A percentile compares a stretch with the other conserved stretches of the same genome.
Conservation (phyloP, 37 sponge, comb jelly and placozoan genomes). For the Oscarella lobularis region DNA sequence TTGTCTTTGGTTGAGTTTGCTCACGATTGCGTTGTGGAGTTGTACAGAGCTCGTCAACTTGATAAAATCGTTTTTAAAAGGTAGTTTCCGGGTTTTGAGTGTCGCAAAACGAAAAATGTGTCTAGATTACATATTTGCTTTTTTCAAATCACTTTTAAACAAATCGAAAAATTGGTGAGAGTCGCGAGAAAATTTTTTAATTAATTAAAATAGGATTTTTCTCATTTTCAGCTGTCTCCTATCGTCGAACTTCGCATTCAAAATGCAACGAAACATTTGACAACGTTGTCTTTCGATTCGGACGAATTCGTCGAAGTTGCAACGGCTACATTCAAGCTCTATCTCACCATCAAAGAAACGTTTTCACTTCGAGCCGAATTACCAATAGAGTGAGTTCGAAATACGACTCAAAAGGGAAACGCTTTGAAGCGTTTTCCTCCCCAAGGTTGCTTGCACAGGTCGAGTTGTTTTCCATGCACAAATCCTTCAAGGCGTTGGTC, state of each 20-base stretch:
- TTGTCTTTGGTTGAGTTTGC: neutral
- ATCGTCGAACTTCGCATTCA: neutral
- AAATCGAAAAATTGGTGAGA: too few relatives aligned
- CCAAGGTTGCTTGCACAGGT: too few relatives aligned
- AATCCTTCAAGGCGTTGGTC: constrained; percentile 32
- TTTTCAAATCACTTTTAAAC: too few relatives aligned
- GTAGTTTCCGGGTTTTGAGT: too few relatives aligned
- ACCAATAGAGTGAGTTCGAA: neutral
- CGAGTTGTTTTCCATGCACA: constrained; percentile 5
- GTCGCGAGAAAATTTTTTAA: too few relatives aligned
- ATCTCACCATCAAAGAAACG: constrained; percentile 6
- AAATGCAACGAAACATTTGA: too few relatives aligned
- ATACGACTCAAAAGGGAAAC: neutral
- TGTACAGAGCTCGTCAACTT: neutral
- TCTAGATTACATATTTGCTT: too few relatives aligned
- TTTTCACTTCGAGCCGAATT: neutral
- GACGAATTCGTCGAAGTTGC: neutral
- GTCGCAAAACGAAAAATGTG: too few relatives aligned
- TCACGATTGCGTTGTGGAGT: neutral
- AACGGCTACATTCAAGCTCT: neutral
- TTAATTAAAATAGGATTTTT: too few relatives aligned
- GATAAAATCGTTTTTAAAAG: neutral
- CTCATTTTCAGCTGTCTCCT: neutral
- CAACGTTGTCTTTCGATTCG: too few relatives aligned
- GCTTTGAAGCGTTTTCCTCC: too few relatives aligned